phyloP scores from a whole-genome alignment of 2,888 invertebrate genomes.

The Corythucha ciliata region DNA sequence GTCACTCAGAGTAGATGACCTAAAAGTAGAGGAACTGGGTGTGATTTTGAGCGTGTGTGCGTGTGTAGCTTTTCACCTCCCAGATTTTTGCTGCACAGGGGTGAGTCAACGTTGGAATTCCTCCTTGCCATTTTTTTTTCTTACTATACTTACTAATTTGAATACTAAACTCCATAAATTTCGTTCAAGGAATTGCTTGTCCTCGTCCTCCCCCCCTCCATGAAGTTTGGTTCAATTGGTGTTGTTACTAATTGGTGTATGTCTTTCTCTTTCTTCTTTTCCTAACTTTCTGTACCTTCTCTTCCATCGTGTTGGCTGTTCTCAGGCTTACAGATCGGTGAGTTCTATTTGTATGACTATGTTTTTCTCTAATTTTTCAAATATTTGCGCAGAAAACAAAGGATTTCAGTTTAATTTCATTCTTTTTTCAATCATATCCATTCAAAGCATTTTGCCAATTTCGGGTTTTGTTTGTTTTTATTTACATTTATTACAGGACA shows the following conservation, averaged over 20 bases:
- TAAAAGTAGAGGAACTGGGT: too few species aligned
- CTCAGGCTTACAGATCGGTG: constrained; percentile 43
- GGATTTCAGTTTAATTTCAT: constrained; percentile 14
- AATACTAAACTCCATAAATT: too few species aligned
- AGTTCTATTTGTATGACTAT: constrained; percentile 36
- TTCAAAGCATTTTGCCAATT: constrained; percentile 12
- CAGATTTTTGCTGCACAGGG: too few species aligned
- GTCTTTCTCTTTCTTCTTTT: constrained; percentile 34
- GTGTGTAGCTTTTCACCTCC: too few species aligned
- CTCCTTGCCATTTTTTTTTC: constrained; percentile 10
- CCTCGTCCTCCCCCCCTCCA: too few species aligned
- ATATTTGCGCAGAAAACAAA: neutral
- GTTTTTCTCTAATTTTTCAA: constrained; percentile 6
- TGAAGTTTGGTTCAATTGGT: constrained; percentile 26
- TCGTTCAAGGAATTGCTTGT: too few species aligned
- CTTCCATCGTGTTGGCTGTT: constrained; percentile 38
- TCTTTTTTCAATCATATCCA: constrained; percentile 4
- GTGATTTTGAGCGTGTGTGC: too few species aligned
- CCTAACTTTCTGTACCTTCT: constrained; percentile 37
- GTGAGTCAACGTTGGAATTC: too few species aligned
- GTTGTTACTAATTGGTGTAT: constrained; percentile 32
- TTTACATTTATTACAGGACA: constrained; percentile 29
- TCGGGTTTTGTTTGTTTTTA: constrained; percentile 27
- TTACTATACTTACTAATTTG: constrained; percentile 12
- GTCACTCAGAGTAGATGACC: too few species aligned